phyloP scores from a whole-genome alignment of 2,888 invertebrate species.

The Trilocha varians region DNA sequence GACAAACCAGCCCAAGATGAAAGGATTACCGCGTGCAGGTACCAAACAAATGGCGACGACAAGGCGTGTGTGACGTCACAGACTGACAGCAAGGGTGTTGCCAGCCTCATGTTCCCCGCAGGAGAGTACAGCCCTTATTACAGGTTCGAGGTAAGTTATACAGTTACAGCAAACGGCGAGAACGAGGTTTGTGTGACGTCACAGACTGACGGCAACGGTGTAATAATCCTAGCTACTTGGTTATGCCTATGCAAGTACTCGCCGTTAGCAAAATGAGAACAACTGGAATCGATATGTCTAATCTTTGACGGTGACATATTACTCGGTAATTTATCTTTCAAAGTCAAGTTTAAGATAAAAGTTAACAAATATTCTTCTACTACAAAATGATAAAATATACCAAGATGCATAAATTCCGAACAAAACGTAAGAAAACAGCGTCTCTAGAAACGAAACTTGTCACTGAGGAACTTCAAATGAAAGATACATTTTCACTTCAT shows the following conservation, averaged over 20 bases:
- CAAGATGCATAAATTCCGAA: too few species aligned
- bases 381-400: too few species aligned
- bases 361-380: background rate
- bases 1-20: constrained; percentile 46
- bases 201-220: constrained; percentile 36
- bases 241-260: too few species aligned
- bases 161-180: background rate
- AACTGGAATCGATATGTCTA: too few species aligned
- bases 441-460: too few species aligned
- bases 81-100: constrained; percentile 43
- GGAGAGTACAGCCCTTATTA: constrained; percentile 34
- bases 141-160: constrained; percentile 36
- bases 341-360: too few species aligned
- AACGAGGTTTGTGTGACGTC: constrained; percentile 31
- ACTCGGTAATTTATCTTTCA: too few species aligned
- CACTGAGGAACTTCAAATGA: too few species aligned
- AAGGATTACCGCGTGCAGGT: constrained; percentile 42
- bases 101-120: constrained; percentile 42
- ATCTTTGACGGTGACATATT: too few species aligned
- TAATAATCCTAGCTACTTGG: constrained; percentile 42
- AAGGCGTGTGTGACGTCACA: constrained; percentile 31
- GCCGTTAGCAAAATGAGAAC: too few species aligned
- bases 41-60: background rate
- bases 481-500: too few species aligned
- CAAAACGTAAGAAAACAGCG: too few species aligned